A percentile compares a stretch with the other conserved stretches of the same genome.
Conservation (phyloP, 2,113 vertebrate genomes). For the Tringa solitaria region DNA sequence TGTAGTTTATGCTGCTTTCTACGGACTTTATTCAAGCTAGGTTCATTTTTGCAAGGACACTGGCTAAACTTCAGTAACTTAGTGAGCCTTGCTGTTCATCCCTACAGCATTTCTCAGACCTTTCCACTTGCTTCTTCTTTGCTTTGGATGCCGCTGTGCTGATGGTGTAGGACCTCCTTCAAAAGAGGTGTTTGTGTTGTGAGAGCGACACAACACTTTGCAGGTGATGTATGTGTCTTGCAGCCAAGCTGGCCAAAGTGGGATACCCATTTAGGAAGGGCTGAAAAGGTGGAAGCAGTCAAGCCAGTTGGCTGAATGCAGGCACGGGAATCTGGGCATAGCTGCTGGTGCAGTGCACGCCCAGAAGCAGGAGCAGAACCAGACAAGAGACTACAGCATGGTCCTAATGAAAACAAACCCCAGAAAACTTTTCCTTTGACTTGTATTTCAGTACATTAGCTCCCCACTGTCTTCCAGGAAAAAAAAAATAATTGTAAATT, state of each 20-base stretch:
- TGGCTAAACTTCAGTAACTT: background rate
- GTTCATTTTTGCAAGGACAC: background rate
- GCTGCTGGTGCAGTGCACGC: background rate
- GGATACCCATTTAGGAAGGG: background rate
- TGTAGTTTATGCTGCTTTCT: background rate
- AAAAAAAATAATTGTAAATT: background rate
- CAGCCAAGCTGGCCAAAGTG: background rate
- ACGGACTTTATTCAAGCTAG: background rate
- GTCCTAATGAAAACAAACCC: background rate
- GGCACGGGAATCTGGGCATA: background rate
- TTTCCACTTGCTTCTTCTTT: background rate
- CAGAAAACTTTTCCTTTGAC: background rate
- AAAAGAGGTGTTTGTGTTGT: accelerated
- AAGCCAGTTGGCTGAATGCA: background rate
- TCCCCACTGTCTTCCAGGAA: background rate
- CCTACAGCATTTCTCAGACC: background rate
- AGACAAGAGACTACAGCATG: background rate
- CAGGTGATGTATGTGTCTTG: accelerated
- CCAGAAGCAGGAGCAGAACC: background rate
- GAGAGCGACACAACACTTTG: accelerated
- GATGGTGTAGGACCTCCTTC: background rate
- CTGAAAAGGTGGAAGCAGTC: background rate
- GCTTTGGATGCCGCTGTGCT: background rate
- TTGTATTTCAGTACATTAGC: background rate
- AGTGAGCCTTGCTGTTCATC: background rate